phyloP scores from a whole-genome alignment of 2,888 invertebrate genomes.

The Perizoma flavofasciatum region DNA sequence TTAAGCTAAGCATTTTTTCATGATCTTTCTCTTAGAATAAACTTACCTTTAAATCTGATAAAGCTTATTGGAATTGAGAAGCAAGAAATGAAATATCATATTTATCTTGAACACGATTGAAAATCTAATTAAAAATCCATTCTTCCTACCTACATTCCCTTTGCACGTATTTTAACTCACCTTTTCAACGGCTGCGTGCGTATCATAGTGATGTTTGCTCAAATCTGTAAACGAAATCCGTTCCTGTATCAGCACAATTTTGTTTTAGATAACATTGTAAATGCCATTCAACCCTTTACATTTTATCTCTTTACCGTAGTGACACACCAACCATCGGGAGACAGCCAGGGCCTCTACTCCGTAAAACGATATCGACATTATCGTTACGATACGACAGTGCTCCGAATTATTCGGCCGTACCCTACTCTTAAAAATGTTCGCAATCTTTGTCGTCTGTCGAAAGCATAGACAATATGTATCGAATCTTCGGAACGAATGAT shows the following conservation, averaged over 20 bases:
- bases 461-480: no score
- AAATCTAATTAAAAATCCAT: no score
- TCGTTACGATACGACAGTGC: no score
- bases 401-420: no score
- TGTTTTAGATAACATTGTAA: constrained; percentile 45
- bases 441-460: no score
- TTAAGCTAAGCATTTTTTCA: constrained; percentile 36
- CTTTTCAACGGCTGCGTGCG: constrained; percentile 24
- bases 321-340: neutral
- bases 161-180: constrained; percentile 6
- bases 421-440: no score
- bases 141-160: neutral
- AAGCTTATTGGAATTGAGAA: constrained; percentile 2
- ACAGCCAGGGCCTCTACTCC: no score
- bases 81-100: no score
- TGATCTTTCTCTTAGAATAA: constrained; percentile 28
- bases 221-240: constrained; percentile 62
- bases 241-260: constrained; percentile 61
- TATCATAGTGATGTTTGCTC: constrained; percentile 54
- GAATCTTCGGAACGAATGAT: no score
- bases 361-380: no score
- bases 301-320: constrained; percentile 23
- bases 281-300: constrained; percentile 30
- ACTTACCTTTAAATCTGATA: constrained; percentile 2
- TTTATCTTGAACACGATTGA: no score